A percentile compares a stretch with the other conserved stretches of the same genome.
These are phyloP conservation scores for Ranitomeya imitator DNA, from an alignment of 2,113 vertebrate species.

Conservation along the genomic window DNA sequence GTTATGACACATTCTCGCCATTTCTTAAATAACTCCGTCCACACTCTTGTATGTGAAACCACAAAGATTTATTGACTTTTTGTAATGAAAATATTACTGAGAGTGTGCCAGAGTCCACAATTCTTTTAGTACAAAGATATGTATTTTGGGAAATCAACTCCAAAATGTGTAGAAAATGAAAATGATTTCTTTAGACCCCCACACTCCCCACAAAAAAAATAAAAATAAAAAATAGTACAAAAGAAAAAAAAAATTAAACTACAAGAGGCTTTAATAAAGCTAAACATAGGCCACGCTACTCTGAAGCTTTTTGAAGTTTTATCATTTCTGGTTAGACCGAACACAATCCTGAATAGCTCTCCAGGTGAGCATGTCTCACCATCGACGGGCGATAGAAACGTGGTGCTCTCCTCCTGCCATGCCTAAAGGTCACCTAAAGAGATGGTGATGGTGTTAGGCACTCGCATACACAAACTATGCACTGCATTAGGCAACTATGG, in stretches of 20 bases:
- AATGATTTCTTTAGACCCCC: slow-evolving; percentile 68
- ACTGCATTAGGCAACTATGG: slow-evolving; percentile 1
- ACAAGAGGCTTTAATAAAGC: slow-evolving; percentile 68
- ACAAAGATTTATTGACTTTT: slow-evolving; percentile 76
- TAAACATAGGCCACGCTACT: slow-evolving; percentile 72
- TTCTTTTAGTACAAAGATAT: slow-evolving; percentile 77
- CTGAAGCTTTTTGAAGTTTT: slow-evolving; percentile 66
- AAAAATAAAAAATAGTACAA: slow-evolving; percentile 72
- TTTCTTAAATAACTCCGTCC: background rate
- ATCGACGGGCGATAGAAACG: slow-evolving; percentile 43
- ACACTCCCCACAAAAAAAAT: background rate
- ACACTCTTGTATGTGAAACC: slow-evolving; percentile 69
- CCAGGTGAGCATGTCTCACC: slow-evolving; percentile 50
- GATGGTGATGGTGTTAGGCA: slow-evolving; percentile 11
- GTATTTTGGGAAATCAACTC: slow-evolving; percentile 70
- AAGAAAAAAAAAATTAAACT: slow-evolving; percentile 66
- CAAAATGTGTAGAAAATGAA: slow-evolving; percentile 74
- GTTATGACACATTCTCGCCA: background rate
- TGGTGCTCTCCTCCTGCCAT: slow-evolving; percentile 56
- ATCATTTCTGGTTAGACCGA: slow-evolving; percentile 59
- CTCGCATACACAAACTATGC: background rate
- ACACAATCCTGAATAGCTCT: slow-evolving; percentile 58
- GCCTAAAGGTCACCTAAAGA: slow-evolving; percentile 12
- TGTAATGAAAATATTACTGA: slow-evolving; percentile 76
- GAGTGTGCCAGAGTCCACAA: slow-evolving; percentile 74